Base-by-base conservation (phyloP, 1,140 invertebrate genomes). In the Harlomillsia oculata region DNA sequence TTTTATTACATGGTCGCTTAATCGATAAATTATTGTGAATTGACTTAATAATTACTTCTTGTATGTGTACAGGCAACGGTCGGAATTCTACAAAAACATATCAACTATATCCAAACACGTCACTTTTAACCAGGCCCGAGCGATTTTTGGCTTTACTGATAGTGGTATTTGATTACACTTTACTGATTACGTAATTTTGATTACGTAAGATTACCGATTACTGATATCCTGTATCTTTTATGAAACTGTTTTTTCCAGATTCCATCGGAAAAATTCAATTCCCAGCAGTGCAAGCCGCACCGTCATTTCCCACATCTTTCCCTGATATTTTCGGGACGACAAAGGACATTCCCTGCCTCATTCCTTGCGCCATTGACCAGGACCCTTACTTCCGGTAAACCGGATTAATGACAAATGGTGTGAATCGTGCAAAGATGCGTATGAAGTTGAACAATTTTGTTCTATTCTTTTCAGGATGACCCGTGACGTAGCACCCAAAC, bases 331-430 rank as follows among this genome's bases (percentile, higher is more conserved):
- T 99, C 71, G 82, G 73, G 26, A 68, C 78, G 2, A 77, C 81
- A 50, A 82, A 81, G 44, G 87, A 92, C 69, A 76, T 92, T 49
- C 85, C 85, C 5, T 97, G 92, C 69, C 75, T 99, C 1, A 95
- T 99, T 62, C 96, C 96, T 0, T 99, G 95, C 75, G 96, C 92
- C 25, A 99, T 99, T 67, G 96, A 99, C 78, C 95, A 99, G 75
- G 81, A 44, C 23, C 41, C 41, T 2, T 44, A n/a, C n/a, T n/a
- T n/a, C n/a, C n/a, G n/a, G n/a, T n/a, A n/a, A n/a, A n/a, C n/a
- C n/a, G n/a, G n/a, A n/a, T n/a, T n/a, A n/a, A n/a, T n/a, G n/a
- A n/a, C n/a, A n/a, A n/a, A n/a, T n/a, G n/a, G n/a, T n/a, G n/a
- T n/a, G n/a, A n/a, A n/a, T n/a, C n/a, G n/a, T n/a, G n/a, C n/a